Percentiles rank a stretch among this genome's conserved stretches.
These are phyloP conservation scores for Cetoscarus ocellatus DNA, from an alignment of 2,797 vertebrate genomes.

Conservation along the genomic window DNA sequence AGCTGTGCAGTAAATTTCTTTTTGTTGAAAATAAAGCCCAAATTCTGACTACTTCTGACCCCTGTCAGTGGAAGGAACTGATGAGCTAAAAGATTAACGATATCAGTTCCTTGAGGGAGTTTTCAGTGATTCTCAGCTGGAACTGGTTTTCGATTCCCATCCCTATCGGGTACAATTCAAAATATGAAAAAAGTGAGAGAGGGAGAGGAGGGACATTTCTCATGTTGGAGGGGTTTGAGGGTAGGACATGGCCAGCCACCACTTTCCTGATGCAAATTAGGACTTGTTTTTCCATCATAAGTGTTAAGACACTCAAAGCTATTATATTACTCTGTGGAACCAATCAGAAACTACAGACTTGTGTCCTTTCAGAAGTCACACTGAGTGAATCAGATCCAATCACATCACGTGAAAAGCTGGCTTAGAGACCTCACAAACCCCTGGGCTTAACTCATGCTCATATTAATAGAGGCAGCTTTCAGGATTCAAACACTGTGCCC, in stretches of 20 bases:
- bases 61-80: too few species aligned
- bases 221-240: background rate
- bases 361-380: conserved; percentile 45
- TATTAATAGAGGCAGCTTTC: conserved; percentile 76
- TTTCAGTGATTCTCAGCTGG: too few species aligned
- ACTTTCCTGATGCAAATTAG: conserved; percentile 4
- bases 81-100: too few species aligned
- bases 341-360: conserved; percentile 15
- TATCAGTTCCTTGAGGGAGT: too few species aligned
- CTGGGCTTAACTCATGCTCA: conserved; percentile 66
- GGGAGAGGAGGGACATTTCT: too few species aligned
- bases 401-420: conserved; percentile 66
- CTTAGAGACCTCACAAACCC: conserved; percentile 48
- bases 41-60: too few species aligned
- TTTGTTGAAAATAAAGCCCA: too few species aligned
- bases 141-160: too few species aligned
- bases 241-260: conserved; percentile 3
- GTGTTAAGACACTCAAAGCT: conserved; percentile 8
- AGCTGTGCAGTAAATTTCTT: too few species aligned
- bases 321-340: conserved; percentile 17
- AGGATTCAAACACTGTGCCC: conserved; percentile 50
- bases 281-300: conserved; percentile 11
- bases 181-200: background rate
- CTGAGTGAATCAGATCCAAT: conserved; percentile 40
- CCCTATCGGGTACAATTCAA: too few species aligned